These are phyloP conservation scores for Channallabes apus DNA, from an alignment of 2,797 vertebrate species.

Conservation along the genomic window DNA sequence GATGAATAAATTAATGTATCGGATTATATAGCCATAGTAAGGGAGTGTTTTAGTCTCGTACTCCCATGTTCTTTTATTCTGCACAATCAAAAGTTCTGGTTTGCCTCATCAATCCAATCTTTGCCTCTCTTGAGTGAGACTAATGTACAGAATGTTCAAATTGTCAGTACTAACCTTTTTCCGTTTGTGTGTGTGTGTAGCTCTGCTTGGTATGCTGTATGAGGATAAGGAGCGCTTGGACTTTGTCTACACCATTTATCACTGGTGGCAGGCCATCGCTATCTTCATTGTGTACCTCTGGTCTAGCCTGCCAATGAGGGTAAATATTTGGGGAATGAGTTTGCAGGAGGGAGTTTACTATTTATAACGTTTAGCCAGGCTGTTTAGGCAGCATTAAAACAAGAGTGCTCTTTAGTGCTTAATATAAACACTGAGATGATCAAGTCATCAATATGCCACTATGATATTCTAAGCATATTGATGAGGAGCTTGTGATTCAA, in stretches of 20 bases:
- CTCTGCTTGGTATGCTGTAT: slow-evolving; percentile 87
- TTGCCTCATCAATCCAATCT: neutral
- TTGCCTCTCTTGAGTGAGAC: neutral
- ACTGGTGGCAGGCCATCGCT: slow-evolving; percentile 94
- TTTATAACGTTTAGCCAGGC: neutral
- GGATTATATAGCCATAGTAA: too few species aligned
- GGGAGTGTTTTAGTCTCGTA: too few species aligned
- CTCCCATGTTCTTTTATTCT: too few species aligned
- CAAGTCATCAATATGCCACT: neutral
- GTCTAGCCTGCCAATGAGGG: slow-evolving; percentile 88
- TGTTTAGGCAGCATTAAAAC: neutral
- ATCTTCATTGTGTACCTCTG: slow-evolving; percentile 91
- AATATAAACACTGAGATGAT: neutral
- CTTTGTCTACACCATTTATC: slow-evolving; percentile 94
- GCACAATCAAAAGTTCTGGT: too few species aligned
- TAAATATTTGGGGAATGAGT: slow-evolving; percentile 53
- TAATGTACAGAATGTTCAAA: neutral
- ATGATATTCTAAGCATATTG: neutral
- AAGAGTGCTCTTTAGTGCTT: neutral
- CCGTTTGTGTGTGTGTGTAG: slow-evolving; percentile 64
- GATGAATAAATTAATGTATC: too few species aligned
- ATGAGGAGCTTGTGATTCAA: neutral
- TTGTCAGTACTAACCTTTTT: neutral
- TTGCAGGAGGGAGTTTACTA: too few species aligned
- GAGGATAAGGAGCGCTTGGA: slow-evolving; percentile 95